Percentiles rank a stretch among this genome's conserved stretches.
Conservation (phyloP, 37 sponge, comb jelly and placozoan genomes). For the Ephydatia muelleri region DNA sequence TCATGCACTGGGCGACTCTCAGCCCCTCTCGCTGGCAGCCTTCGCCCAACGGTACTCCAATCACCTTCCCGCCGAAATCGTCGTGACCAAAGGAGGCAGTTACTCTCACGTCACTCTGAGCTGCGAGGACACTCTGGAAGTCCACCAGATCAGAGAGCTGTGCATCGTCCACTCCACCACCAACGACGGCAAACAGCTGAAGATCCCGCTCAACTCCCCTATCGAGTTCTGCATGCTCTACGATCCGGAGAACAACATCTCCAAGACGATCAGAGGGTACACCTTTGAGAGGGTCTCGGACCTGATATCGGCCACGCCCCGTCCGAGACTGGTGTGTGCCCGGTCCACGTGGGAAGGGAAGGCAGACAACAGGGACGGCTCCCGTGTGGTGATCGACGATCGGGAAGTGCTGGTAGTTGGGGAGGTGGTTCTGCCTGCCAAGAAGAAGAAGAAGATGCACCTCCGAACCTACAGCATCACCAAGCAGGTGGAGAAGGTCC, state of each 20-base stretch:
- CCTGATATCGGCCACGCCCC: not conserved
- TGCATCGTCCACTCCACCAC: not conserved
- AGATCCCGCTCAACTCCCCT: conserved; percentile 46
- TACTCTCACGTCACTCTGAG: not conserved
- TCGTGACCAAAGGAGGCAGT: not conserved
- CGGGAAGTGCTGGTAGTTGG: conserved; percentile 4
- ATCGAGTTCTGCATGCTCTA: conserved; percentile 52
- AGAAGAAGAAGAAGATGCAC: conserved; percentile 21
- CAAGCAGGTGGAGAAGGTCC: not conserved
- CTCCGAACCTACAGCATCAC: not conserved
- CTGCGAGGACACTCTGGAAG: not conserved
- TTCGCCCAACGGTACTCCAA: not conserved
- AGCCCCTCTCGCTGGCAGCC: not conserved
- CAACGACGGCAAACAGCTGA: not conserved
- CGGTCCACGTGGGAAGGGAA: not conserved
- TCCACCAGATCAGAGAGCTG: not conserved
- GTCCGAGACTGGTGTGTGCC: not conserved
- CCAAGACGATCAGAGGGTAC: not conserved
- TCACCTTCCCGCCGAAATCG: not conserved
- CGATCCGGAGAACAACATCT: not conserved
- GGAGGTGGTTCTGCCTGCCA: conserved; percentile 1
- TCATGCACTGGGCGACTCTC: not conserved
- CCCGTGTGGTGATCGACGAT: not conserved
- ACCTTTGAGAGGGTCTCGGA: not conserved
- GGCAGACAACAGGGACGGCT: not conserved